phyloP scores from a whole-genome alignment of 2,113 vertebrate species.

The Campylomormyrus tamandua region DNA sequence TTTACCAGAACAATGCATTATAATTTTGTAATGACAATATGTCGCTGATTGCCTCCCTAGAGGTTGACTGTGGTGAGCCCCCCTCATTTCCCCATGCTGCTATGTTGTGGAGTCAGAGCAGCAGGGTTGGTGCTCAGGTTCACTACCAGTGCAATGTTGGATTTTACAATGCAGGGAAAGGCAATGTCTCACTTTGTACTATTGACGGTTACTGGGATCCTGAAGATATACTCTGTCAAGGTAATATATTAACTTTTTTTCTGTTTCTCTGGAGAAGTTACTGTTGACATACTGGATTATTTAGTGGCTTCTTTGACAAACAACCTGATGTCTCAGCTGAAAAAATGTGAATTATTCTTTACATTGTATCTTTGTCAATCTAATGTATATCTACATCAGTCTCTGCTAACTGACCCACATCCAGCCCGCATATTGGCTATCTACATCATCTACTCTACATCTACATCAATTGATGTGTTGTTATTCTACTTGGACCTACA shows the following conservation, averaged over 20 bases:
- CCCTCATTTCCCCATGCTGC: constrained; percentile 41
- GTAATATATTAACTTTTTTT: constrained; percentile 34
- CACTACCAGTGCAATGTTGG: constrained; percentile 53
- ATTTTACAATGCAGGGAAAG: constrained; percentile 46
- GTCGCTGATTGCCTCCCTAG: constrained; percentile 34
- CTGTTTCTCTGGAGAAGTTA: background rate
- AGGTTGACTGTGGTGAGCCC: constrained; percentile 60
- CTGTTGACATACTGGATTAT: background rate
- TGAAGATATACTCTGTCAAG: constrained; percentile 46
- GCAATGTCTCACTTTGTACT: constrained; percentile 53
- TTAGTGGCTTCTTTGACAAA: background rate
- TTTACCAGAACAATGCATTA: no score
- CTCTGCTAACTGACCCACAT: background rate
- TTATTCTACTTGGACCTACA: background rate
- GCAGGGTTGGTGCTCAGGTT: constrained; percentile 40
- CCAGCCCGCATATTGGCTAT: background rate
- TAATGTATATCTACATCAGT: background rate
- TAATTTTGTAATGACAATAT: background rate
- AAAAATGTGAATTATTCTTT: background rate
- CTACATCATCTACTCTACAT: background rate
- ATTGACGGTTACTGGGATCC: constrained; percentile 45
- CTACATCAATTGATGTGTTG: background rate
- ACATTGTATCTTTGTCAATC: background rate
- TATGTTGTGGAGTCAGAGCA: constrained; percentile 49
- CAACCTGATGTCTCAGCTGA: background rate